Evolutionary conservation across 2,797 vertebrate species (phyloP).

Genomic region (Paguma larvata): DNA sequence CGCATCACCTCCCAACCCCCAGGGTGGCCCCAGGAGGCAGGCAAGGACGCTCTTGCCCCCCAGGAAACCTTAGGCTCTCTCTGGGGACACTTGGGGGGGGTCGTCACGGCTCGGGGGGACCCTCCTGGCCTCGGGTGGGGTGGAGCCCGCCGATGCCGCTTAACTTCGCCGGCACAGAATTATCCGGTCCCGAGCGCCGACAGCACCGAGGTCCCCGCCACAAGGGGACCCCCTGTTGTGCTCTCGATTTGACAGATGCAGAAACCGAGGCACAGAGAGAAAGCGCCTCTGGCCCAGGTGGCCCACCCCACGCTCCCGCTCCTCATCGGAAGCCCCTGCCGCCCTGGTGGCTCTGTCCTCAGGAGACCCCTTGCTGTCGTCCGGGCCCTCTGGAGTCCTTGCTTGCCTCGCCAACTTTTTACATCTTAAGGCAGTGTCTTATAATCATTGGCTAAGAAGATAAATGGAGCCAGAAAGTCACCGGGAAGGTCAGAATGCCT

Average conservation of each 20-base stretch:
- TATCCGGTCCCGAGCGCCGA: rapidly evolving
- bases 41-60: neutral
- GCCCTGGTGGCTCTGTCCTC: neutral
- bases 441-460: neutral
- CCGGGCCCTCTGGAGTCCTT: neutral
- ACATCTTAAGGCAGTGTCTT: neutral
- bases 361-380: neutral
- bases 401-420: neutral
- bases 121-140: neutral
- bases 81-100: neutral
- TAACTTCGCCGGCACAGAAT: neutral
- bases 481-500: neutral
- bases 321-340: neutral
- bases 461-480: neutral
- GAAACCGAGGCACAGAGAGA: neutral
- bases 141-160: too few species aligned
- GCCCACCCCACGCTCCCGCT: neutral
- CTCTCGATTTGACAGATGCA: neutral
- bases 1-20: rapidly evolving
- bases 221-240: too few species aligned
- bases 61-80: neutral
- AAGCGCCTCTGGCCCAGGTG: neutral
- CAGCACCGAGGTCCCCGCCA: rapidly evolving
- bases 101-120: neutral
- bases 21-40: neutral